These are phyloP conservation scores for Anthonomus grandis DNA, from an alignment of 1,140 invertebrate genomes.

Conservation along the genomic window DNA sequence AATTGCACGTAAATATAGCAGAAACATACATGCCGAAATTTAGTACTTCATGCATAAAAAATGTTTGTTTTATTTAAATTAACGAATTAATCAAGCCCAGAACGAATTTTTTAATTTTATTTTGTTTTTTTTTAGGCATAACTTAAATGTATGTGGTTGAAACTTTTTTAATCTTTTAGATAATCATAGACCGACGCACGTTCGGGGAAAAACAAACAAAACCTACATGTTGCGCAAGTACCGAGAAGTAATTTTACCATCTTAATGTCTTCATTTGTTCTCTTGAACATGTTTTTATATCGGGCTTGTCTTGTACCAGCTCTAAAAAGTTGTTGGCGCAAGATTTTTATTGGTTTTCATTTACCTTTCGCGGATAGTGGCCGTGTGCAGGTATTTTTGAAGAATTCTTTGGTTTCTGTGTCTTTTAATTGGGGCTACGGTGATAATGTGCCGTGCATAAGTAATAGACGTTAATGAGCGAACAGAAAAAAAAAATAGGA, in stretches of 20 bases:
- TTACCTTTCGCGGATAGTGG: constrained; percentile 5
- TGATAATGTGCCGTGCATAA: constrained; percentile 3
- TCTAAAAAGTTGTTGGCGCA: constrained; percentile 8
- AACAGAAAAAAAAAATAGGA: not conserved
- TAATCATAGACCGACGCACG: too few relatives aligned
- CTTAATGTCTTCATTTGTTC: constrained; percentile 8
- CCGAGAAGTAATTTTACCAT: constrained; percentile 8
- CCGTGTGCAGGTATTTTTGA: constrained; percentile 4
- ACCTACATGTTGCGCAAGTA: constrained; percentile 8
- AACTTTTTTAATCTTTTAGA: too few relatives aligned
- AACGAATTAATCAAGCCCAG: too few relatives aligned
- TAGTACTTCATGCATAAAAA: constrained; percentile 1
- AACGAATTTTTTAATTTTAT: too few relatives aligned
- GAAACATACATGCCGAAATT: constrained; percentile 7
- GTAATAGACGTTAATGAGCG: not conserved
- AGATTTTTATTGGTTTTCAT: constrained; percentile 4
- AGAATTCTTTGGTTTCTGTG: constrained; percentile 3
- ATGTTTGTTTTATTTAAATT: too few relatives aligned
- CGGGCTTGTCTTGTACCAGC: not conserved
- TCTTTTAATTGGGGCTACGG: not conserved
- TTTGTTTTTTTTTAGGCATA: too few relatives aligned
- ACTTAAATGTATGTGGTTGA: too few relatives aligned
- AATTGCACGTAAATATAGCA: constrained; percentile 20
- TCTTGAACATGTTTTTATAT: not conserved
- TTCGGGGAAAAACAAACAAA: too few relatives aligned